Evolutionary conservation across 2,113 vertebrate species (phyloP).

Genomic region (Cyanistes caeruleus): DNA sequence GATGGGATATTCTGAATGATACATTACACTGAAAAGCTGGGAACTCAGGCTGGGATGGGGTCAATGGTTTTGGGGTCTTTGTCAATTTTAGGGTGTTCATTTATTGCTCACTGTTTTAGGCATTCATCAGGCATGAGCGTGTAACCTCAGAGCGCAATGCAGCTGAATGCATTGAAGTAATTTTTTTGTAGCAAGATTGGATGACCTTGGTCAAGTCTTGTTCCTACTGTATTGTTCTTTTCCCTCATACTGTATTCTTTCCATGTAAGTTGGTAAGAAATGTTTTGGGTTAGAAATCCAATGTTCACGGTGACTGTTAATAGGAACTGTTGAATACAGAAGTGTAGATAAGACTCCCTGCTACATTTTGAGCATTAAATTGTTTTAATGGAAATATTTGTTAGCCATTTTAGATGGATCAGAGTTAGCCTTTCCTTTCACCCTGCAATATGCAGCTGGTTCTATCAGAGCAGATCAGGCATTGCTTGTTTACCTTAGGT

Average conservation of each 20-base stretch:
- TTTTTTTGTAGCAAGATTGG: not conserved
- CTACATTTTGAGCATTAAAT: not conserved
- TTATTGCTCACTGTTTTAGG: not conserved
- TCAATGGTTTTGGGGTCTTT: not conserved
- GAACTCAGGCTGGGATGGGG: not conserved
- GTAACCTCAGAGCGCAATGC: not conserved
- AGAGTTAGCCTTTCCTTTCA: not conserved
- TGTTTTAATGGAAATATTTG: not conserved
- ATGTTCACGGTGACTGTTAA: conserved; percentile 29
- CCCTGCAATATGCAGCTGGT: not conserved
- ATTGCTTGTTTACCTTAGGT: not conserved
- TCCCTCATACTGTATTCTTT: conserved; percentile 8
- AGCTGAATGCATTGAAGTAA: not conserved
- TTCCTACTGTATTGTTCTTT: conserved; percentile 21
- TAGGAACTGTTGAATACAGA: not conserved
- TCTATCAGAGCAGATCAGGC: not conserved
- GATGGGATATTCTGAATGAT: not conserved
- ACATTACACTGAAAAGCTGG: not conserved
- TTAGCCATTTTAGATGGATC: not conserved
- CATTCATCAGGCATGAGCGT: not conserved
- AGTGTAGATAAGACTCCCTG: not conserved
- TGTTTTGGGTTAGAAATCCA: conserved; percentile 45
- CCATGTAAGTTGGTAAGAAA: not conserved
- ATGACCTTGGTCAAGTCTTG: conserved; percentile 31
- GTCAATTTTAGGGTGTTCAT: not conserved